Evolutionary conservation across 2,888 invertebrate genomes (phyloP).

Genomic region (Hetaerina titia): DNA sequence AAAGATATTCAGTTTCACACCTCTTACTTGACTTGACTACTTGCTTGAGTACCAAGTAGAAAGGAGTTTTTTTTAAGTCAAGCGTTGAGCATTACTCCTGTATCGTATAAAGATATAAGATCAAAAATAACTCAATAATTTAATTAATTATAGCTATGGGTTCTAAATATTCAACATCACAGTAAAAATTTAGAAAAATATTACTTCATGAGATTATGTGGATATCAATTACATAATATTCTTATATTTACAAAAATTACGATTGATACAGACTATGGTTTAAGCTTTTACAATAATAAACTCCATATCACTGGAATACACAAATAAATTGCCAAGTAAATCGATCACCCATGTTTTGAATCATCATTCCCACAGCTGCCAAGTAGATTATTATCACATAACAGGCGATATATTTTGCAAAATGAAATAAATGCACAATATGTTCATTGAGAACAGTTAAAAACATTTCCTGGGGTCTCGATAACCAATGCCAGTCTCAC

Average conservation of each 20-base stretch:
- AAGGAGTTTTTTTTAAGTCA: background rate
- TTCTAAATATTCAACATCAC: background rate
- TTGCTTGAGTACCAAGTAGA: background rate
- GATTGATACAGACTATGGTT: background rate
- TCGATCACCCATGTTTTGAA: background rate
- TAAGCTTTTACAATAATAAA: background rate
- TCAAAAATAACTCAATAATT: too few relatives aligned
- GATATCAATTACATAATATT: background rate
- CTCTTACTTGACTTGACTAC: too few relatives aligned
- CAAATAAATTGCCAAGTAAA: background rate
- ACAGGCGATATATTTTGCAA: background rate
- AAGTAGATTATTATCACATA: background rate
- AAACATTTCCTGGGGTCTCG: background rate
- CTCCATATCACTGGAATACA: constrained; percentile 32
- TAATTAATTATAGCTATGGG: background rate
- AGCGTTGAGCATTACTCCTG: background rate
- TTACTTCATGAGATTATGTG: background rate
- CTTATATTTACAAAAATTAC: background rate
- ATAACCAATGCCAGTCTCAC: background rate
- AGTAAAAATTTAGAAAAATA: background rate
- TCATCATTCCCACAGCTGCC: background rate
- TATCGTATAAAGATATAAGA: background rate
- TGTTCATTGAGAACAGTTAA: background rate
- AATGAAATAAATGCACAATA: background rate
- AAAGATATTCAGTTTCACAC: background rate